Conservation (phyloP, 2,113 vertebrate genomes). For the Centropus unirufus region DNA sequence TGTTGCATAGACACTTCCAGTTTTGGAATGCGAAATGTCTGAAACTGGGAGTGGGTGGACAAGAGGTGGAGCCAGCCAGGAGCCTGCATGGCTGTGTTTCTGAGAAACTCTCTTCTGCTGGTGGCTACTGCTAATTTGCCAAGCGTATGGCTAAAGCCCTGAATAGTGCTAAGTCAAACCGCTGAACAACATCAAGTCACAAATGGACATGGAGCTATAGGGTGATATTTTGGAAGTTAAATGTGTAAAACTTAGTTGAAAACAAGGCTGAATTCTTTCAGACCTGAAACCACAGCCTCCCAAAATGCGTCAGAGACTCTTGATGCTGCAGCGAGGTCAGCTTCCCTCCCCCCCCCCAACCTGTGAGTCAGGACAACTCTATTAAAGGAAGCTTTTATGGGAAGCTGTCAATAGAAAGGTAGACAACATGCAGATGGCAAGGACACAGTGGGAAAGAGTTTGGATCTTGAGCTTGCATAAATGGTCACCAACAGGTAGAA, state of each 20-base stretch:
- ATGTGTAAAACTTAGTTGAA: slow-evolving; percentile 4
- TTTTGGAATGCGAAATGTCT: slow-evolving; percentile 71
- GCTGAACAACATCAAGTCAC: not conserved
- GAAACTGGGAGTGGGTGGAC: slow-evolving; percentile 67
- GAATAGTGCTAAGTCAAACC: not conserved
- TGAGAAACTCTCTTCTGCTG: slow-evolving; percentile 54
- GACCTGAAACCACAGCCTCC: slow-evolving; percentile 51
- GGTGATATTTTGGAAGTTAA: slow-evolving; percentile 49
- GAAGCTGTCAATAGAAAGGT: slow-evolving; percentile 35
- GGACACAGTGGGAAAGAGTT: not conserved
- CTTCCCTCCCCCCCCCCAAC: slow-evolving; percentile 34
- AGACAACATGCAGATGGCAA: slow-evolving; percentile 19
- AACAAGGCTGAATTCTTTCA: slow-evolving; percentile 57
- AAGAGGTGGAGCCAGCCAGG: slow-evolving; percentile 62
- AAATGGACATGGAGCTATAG: slow-evolving; percentile 11
- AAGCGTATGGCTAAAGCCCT: not conserved
- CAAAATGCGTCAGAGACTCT: slow-evolving; percentile 62
- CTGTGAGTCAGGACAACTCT: slow-evolving; percentile 71
- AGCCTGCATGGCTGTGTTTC: slow-evolving; percentile 58
- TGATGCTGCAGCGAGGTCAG: slow-evolving; percentile 57
- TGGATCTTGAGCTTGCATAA: slow-evolving; percentile 5
- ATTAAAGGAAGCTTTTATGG: slow-evolving; percentile 66
- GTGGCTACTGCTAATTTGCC: slow-evolving; percentile 25
- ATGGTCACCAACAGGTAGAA: slow-evolving; percentile 29
- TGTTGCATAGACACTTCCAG: slow-evolving; percentile 54